Evolutionary conservation across 2,797 vertebrate species (phyloP), one percentile per base, ranked within the genome.

Genomic region (Lepus townsendii): DNA sequence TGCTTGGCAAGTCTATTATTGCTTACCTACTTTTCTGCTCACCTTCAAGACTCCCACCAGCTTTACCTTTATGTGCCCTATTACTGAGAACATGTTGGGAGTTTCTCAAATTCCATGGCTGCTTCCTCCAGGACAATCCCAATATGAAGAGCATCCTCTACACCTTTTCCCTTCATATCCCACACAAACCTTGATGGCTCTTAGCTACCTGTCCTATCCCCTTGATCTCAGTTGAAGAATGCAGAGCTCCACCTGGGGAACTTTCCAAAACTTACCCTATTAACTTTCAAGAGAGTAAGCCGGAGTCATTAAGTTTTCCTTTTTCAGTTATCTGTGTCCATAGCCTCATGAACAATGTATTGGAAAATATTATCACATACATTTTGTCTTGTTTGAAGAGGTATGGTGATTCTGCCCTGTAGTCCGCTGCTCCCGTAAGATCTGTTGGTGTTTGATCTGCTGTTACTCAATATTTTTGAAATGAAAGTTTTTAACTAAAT

Each of bases 241-340:
- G 50, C 16, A 47, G 8, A 11, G 20, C 14, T 77, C 38, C 20
- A 83, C 2, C 78, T 5, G 42, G 26, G 10, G 19, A 27, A 57
- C 32, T 17, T 5, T 20, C 12, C 22, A 3, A 2, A 63, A 50
- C 1, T 20, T 30, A 11, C 8, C 5, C 7, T 8, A 50, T 1
- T 16, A 62, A 82, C 9, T 12, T 35, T 35, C 30, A 30, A 47
- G 42, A 22, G 5, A 50, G 5, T 63, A 69, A 17, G 71, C 7
- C 30, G n/a, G 14, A 24, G 20, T 16, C 35, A 75, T 10, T 71
- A 60, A 32, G 20, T 19, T 65, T 88, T 10, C 22, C 17, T 42
- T 57, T 71, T 30, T 79, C 26, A 16, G 16, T 0, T 30, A 50
- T 42, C 57, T 19, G 4, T 1, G n/a, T 62, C 52, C 71, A 71